Base-by-base conservation (phyloP, 2,113 vertebrate genomes). In the Neotoma lepida region DNA sequence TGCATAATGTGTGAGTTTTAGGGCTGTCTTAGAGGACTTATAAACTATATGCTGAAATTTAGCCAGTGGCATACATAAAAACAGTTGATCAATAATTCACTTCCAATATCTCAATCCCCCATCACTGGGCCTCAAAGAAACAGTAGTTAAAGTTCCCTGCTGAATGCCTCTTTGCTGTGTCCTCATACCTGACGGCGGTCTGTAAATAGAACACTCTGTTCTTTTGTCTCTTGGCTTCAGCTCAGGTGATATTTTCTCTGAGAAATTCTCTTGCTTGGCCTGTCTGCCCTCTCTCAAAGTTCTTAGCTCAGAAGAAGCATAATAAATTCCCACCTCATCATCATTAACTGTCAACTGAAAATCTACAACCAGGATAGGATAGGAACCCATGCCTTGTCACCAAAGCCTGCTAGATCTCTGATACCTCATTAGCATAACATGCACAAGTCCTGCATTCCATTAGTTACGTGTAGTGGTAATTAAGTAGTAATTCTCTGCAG, bases 391-490 rank as follows among this genome's bases (percentile, higher is more conserved):
- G 68, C 97, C 97, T 98, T 97, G 97, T 97, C 97, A 98, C 96
- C 93, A 97, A 97, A 96, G 97, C 97, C 96, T 74, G 13, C 95
- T 97, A 90, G 92, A 93, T 97, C 96, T 98, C 98, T 98, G 98
- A 98, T 98, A 97, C 95, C 58, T 98, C 86, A 98, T 99, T 98
- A 98, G 97, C 98, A 98, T 98, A 98, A 96, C 95, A 95, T 94
- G 97, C 94, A 98, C 97, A 97, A 97, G 86, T 98, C 97, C 94
- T 96, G 97, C 94, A 98, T 98, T 98, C 98, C 98, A 98, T 98
- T 98, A 98, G 98, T 98, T 98, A 98, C 95, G 97, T 98, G 98
- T 97, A 97, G 85, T 98, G 98, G 97, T 98, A 98, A 98, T 98
- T 98, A 98, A 98, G 94, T 97, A 98, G 97, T 88, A 56, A 98